Evolutionary conservation across 2,113 vertebrate genomes (phyloP).

Genomic region (Mugil cephalus): DNA sequence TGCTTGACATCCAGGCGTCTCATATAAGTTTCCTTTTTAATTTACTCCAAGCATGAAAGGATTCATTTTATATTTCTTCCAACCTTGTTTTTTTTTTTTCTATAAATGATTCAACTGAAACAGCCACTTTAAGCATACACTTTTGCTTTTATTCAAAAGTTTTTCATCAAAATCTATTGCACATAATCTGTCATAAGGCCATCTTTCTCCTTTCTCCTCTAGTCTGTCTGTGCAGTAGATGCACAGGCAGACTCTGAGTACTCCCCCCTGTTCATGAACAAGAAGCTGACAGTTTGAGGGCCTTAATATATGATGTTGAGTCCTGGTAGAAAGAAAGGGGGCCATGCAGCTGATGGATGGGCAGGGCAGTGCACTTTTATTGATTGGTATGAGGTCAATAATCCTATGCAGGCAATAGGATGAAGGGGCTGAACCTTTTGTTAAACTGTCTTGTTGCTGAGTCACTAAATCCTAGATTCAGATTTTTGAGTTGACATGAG

Average conservation of each 20-base stretch:
- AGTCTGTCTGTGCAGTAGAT: background rate
- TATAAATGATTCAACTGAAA: background rate
- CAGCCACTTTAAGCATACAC: background rate
- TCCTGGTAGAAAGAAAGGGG: background rate
- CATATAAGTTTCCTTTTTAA: background rate
- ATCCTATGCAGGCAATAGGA: slow-evolving; percentile 5
- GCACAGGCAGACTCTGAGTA: background rate
- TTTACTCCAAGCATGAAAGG: background rate
- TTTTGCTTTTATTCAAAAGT: background rate
- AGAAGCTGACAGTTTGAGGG: slow-evolving; percentile 20
- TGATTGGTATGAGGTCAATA: slow-evolving; percentile 32
- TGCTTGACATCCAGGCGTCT: background rate
- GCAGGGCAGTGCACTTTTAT: slow-evolving; percentile 25
- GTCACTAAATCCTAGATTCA: background rate
- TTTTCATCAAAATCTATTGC: too few relatives aligned
- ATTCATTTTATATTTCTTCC: background rate
- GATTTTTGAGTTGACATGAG: too few relatives aligned
- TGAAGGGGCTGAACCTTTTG: background rate
- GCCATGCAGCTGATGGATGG: slow-evolving; percentile 37
- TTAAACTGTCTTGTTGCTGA: background rate
- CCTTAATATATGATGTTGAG: slow-evolving; percentile 23
- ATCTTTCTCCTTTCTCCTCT: slow-evolving; percentile 15
- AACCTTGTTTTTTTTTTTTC: background rate
- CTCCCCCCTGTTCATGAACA: background rate
- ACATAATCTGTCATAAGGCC: too few relatives aligned